phyloP scores from a whole-genome alignment of 2,888 invertebrate species.

The Lumbricus terrestris region DNA sequence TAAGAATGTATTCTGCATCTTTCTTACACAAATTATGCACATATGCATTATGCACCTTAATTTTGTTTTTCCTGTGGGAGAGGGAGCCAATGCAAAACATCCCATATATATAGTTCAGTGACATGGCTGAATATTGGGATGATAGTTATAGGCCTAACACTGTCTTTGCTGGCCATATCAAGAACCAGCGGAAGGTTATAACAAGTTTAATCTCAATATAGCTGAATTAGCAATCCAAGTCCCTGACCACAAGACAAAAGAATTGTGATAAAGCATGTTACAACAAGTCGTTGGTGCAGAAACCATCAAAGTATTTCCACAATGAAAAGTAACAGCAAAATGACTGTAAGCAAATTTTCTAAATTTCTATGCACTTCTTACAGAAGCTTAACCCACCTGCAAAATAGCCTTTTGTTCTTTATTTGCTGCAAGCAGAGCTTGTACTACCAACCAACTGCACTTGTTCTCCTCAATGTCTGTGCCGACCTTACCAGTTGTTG shows the following conservation, averaged over 20 bases:
- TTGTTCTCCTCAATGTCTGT: constrained; percentile 93
- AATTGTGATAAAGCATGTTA: neutral
- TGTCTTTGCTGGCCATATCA: neutral
- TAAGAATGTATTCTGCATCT: neutral
- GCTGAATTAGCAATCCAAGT: too few relatives aligned
- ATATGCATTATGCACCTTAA: neutral
- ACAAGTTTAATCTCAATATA: neutral
- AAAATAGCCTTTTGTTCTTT: constrained; percentile 46
- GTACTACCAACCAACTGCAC: constrained; percentile 90
- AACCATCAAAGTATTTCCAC: too few relatives aligned
- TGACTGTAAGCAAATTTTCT: neutral
- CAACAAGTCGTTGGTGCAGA: too few relatives aligned
- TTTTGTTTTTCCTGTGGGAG: neutral
- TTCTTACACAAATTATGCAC: neutral
- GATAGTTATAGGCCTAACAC: neutral
- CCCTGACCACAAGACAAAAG: neutral
- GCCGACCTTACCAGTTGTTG: constrained; percentile 76
- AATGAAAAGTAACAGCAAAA: too few relatives aligned
- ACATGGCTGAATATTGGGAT: too few relatives aligned
- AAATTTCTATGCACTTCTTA: neutral
- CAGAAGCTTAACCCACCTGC: constrained; percentile 42
- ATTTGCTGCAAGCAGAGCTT: constrained; percentile 67
- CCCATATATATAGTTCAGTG: too few relatives aligned
- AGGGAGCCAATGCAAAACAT: too few relatives aligned
- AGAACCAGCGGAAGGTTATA: neutral